phyloP scores from a whole-genome alignment of 1,140 invertebrate species.

The Cherax destructor region DNA sequence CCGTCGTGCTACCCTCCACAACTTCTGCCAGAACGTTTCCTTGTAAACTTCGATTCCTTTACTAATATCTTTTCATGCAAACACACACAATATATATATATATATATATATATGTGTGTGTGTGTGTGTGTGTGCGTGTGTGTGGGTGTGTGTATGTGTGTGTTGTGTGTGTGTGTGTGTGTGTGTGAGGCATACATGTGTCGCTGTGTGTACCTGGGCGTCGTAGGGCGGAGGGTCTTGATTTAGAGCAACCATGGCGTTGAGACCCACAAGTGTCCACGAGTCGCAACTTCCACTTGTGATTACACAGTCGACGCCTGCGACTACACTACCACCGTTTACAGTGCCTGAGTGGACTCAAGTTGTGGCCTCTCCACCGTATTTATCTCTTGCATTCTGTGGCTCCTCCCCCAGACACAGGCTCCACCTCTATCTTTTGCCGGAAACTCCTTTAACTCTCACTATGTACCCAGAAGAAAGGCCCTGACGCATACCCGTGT shows the following conservation, averaged over 20 bases:
- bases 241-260: neutral
- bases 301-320: neutral
- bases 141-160: neutral
- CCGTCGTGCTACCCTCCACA: too few species aligned
- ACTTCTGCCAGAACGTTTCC: too few species aligned
- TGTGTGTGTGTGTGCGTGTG: neutral
- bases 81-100: too few species aligned
- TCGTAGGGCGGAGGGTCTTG: neutral
- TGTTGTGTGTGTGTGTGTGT: neutral
- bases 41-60: too few species aligned
- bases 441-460: neutral
- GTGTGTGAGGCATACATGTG: neutral
- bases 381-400: neutral
- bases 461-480: neutral
- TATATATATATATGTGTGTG: too few species aligned
- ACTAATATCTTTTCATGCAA: too few species aligned
- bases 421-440: neutral
- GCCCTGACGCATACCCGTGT: neutral
- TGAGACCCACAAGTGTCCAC: neutral
- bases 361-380: neutral
- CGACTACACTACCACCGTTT: slow-evolving; percentile 2
- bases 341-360: slow-evolving; percentile 9
- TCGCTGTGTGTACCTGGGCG: neutral
- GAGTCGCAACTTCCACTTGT: neutral
- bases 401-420: neutral